Evolutionary conservation across 2,797 vertebrate species (phyloP).

Genomic region (Schizopygopsis pylzovi): DNA sequence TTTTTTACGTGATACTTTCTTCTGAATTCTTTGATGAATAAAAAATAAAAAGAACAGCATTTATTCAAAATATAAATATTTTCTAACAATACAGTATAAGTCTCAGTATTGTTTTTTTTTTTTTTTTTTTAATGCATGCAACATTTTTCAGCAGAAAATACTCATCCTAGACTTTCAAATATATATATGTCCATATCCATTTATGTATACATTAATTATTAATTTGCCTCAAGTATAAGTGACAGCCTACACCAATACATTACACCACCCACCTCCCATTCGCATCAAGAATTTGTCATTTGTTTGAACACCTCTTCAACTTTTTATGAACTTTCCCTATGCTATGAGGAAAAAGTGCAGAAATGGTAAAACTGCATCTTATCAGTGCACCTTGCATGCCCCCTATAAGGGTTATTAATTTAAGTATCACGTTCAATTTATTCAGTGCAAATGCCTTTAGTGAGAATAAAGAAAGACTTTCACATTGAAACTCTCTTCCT

Average conservation of each 20-base stretch:
- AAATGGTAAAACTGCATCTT: not conserved
- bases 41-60: no score
- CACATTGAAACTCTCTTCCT: not conserved
- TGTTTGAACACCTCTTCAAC: not conserved
- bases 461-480: not conserved
- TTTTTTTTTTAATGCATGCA: no score
- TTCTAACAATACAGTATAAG: not conserved
- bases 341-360: not conserved
- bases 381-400: not conserved
- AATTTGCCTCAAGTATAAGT: no score
- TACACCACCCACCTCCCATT: no score
- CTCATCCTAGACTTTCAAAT: no score
- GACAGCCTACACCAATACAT: no score
- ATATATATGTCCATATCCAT: no score
- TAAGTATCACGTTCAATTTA: not conserved
- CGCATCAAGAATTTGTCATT: not conserved
- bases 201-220: no score
- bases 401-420: not conserved
- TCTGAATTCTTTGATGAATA: no score
- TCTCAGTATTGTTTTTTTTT: no score
- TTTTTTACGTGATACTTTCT: no score
- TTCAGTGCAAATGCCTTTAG: not conserved
- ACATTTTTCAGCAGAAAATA: no score
- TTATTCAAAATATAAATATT: not conserved
- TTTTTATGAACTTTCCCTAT: not conserved